Base-by-base conservation (phyloP, 2,888 invertebrate species). In the Parnassius mnemosyne region DNA sequence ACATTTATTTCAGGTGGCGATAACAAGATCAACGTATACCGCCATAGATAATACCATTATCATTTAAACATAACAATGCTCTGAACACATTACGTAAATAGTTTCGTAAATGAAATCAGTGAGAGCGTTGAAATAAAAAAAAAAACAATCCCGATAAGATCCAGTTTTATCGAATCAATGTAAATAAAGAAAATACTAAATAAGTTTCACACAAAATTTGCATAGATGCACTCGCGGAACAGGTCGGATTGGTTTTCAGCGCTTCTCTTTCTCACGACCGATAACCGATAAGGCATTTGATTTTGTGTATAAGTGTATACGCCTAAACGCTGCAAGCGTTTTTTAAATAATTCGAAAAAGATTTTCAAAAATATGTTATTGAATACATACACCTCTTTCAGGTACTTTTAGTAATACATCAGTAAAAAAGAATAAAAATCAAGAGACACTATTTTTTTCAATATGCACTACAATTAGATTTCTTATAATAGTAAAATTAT, bases 211-310 rank as follows among this genome's bases (percentile, higher is more conserved):
- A 74, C 75, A 71, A 76, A 76, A 89, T 89, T 88, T 87, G 89
- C 89, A 89, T 89, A 81, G 57, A 72, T 76, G 75, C 75, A 73
- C 73, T 79, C 77, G 83, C 83, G 77, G 84, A 88, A 88, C 88
- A 70, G 84, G 88, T 88, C 77, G 61, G 83, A 74, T 78, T 69
- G 68, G 79, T 82, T 78, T 75, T 70, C 74, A 77, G 69, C 61
- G 54, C 55, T 54, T 46, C 65, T 66, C 68, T 79, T 81, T 80
- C 78, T 79, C 80, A 77, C 74, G 69, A 61, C 47, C 58, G 60
- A 66, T 64, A 61, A 61, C 47, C 58, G 60, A 66, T 64, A 61
- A 64, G 47, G 10, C 49, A 25, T 47, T 52, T 53, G 20, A 57
- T 63, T 53, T 46, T 47, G 54, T 53, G 10, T n/a, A n/a, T n/a